These are phyloP conservation scores for Micronycteris hirsuta DNA, from an alignment of 2,113 vertebrate species.

Conservation along the genomic window DNA sequence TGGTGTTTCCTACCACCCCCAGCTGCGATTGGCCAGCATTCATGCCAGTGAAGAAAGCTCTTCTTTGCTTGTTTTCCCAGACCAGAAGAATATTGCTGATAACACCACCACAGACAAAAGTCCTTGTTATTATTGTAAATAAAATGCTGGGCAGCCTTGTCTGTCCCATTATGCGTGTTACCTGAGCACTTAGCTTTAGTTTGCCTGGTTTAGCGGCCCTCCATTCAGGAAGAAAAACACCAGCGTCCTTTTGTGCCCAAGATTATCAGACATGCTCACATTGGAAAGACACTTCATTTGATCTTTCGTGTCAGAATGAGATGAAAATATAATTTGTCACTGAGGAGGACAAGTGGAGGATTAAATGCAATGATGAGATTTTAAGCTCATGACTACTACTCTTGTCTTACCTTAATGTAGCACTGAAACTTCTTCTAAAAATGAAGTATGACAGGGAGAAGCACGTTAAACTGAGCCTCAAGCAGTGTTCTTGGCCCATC, in stretches of 20 bases:
- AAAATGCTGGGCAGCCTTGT: not conserved
- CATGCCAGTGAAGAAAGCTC: not conserved
- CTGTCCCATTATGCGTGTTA: not conserved
- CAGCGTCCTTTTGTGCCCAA: not conserved
- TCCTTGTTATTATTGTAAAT: not conserved
- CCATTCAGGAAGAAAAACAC: not conserved
- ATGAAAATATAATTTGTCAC: not conserved
- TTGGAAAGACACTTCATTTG: not conserved
- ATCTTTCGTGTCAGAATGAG: slow-evolving; percentile 20
- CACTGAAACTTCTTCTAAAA: not conserved
- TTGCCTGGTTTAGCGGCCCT: not conserved
- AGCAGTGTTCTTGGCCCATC: not conserved
- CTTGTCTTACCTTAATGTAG: slow-evolving; percentile 8
- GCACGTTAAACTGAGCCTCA: not conserved
- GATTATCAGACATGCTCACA: not conserved
- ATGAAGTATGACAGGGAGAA: not conserved
- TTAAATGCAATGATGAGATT: not conserved
- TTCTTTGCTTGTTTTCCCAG: not conserved
- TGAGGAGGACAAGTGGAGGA: not conserved
- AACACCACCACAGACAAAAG: not conserved
- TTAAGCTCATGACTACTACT: not conserved
- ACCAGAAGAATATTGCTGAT: not conserved
- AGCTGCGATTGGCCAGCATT: not conserved
- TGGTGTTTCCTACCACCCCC: not conserved
- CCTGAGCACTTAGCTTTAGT: not conserved